Conservation (phyloP, 2,113 vertebrate genomes). For the Dolichotis patagonum region DNA sequence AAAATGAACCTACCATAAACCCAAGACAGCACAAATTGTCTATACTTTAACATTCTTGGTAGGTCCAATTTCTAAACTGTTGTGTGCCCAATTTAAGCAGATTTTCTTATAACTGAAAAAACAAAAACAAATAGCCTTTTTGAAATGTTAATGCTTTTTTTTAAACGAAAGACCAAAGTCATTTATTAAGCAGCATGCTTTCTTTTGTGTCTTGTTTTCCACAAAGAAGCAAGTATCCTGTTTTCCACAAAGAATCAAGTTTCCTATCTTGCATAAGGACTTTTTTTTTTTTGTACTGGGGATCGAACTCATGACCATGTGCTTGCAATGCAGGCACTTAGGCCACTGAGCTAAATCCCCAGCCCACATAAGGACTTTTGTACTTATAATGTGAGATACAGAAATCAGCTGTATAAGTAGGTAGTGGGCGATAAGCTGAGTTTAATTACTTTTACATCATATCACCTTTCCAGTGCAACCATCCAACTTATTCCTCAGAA, state of each 20-base stretch:
- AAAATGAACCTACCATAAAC: neutral
- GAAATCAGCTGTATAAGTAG: neutral
- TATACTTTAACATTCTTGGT: neutral
- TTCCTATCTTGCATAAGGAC: neutral
- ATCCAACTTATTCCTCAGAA: neutral
- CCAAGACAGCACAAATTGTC: neutral
- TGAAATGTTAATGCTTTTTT: neutral
- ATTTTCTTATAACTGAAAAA: neutral
- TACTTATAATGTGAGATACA: neutral
- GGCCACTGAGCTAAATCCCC: too few relatives aligned
- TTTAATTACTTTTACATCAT: neutral
- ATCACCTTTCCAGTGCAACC: neutral
- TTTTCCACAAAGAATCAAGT: slow-evolving; percentile 27
- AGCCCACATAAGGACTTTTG: too few relatives aligned
- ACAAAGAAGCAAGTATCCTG: slow-evolving; percentile 19
- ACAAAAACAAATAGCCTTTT: neutral
- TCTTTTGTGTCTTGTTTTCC: slow-evolving; percentile 4
- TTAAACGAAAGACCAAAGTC: slow-evolving; percentile 22
- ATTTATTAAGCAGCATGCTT: neutral
- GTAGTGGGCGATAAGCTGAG: neutral
- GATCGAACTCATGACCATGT: too few relatives aligned
- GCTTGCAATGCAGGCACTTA: too few relatives aligned
- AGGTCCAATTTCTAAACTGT: neutral
- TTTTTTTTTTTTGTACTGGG: too few relatives aligned
- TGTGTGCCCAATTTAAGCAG: neutral